phyloP scores from a whole-genome alignment of 2,797 vertebrate genomes.

The Macroramphosus scolopax region DNA sequence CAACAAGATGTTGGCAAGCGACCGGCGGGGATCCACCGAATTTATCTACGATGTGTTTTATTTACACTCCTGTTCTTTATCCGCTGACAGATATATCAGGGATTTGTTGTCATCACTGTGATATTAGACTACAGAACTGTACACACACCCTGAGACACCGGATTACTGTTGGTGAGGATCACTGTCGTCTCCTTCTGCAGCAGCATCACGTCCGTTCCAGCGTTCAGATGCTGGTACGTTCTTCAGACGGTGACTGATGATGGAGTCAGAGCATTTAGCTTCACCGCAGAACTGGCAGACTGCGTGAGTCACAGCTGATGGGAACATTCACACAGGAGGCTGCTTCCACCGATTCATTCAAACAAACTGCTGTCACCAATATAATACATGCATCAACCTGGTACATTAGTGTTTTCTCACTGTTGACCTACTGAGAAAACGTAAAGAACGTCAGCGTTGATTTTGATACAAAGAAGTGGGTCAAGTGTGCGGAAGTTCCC shows the following conservation, averaged over 20 bases:
- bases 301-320: constrained; percentile 60
- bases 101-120: constrained; percentile 35
- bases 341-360: neutral
- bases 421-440: too few relatives aligned
- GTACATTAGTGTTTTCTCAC: too few relatives aligned
- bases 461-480: too few relatives aligned
- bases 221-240: constrained; percentile 28
- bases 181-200: too few relatives aligned
- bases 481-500: too few relatives aligned
- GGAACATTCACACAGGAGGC: constrained; percentile 52
- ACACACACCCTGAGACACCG: too few relatives aligned
- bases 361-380: too few relatives aligned
- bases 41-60: constrained; percentile 36
- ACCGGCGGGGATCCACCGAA: constrained; percentile 9
- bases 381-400: too few relatives aligned
- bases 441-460: too few relatives aligned
- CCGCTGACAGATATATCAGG: too few relatives aligned
- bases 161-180: too few relatives aligned
- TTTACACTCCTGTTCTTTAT: constrained; percentile 26
- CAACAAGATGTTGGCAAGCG: constrained; percentile 7
- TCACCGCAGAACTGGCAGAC: constrained; percentile 55
- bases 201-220: constrained; percentile 20
- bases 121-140: neutral
- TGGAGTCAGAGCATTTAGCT: constrained; percentile 59
- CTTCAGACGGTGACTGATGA: constrained; percentile 68